Evolutionary conservation across 2,888 invertebrate genomes (phyloP), one percentile per base, ranked within the genome.

Genomic region (Orthosia cruda): DNA sequence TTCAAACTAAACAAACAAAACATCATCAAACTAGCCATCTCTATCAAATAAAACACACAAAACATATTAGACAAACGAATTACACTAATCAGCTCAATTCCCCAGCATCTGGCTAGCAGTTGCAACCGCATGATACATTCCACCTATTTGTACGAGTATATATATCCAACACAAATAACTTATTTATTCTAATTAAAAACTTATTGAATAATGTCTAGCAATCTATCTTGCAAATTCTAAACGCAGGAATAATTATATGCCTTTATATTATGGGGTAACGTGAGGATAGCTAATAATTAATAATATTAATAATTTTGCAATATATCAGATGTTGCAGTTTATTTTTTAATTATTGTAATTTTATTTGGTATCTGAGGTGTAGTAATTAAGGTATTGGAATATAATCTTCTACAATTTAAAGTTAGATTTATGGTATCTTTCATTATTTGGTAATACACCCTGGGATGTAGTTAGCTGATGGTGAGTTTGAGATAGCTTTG

Each of bases 101-200:
- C 71, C 15, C 71, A 83, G 75, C 88, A 87, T 86, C 86, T 87
- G 88, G 78, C 73, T 23, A 74, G 76, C 88, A 87, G 81, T 87
- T 88, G 85, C 74, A 58, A 45, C 16, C 67, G 4, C 64, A 80
- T 79, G 80, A 88, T 87, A 84, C 77, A 87, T 87, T 70, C 40
- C 64, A 61, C 2, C 75, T 83, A 87, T 86, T 85, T 79, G 69
- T 85, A 74, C 80, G 81, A 74, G 68, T 83, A 83, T 75, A 62
- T 66, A 73, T 72, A 58, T 66, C 67, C 57, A 70, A 79, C 47
- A 55, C 66, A 83, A 86, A 87, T 84, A 86, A 83, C 65, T 81
- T 77, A 86, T 70, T 71, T 74, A 80, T 80, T 85, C 71, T 86
- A 87, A 87, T 83, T 87, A 87, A 84, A 86, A 83, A 71, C 52